A percentile compares a stretch with the other conserved stretches of the same genome.
Evolutionary conservation across 1,140 invertebrate genomes (phyloP).

Genomic region (Drosophila melanica): DNA sequence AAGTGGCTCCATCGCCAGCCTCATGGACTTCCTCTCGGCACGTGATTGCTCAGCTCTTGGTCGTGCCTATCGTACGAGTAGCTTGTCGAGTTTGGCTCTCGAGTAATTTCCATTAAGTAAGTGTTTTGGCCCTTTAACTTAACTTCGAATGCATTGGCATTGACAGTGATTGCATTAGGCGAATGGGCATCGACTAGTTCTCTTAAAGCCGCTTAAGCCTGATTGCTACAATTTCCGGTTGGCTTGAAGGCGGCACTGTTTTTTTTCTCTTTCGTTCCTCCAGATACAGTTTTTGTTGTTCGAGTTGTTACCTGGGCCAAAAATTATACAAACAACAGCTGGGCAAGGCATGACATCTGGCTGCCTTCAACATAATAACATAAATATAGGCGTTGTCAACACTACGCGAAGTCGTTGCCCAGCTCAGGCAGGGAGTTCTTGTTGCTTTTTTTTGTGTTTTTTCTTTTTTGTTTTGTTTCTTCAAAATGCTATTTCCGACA

Average conservation of each 20-base stretch:
- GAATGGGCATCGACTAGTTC: neutral
- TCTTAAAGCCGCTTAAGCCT: constrained; percentile 59
- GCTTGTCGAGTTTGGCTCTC: constrained; percentile 55
- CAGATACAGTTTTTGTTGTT: neutral
- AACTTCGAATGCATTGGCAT: constrained; percentile 63
- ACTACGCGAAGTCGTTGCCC: neutral
- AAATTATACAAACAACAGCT: constrained; percentile 68
- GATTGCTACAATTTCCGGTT: constrained; percentile 39
- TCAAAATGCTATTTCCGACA: constrained; percentile 75
- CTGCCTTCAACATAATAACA: constrained; percentile 28
- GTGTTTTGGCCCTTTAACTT: constrained; percentile 76
- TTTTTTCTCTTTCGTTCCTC: neutral
- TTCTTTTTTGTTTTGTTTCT: constrained; percentile 19
- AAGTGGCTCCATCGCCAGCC: constrained; percentile 55
- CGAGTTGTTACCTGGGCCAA: constrained; percentile 48
- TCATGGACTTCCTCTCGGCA: constrained; percentile 26
- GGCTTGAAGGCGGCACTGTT: constrained; percentile 39
- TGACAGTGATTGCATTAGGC: constrained; percentile 65
- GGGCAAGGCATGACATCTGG: constrained; percentile 13
- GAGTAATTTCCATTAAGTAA: constrained; percentile 81
- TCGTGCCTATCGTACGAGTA: constrained; percentile 48
- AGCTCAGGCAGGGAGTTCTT: constrained; percentile 29
- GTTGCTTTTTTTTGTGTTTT: constrained; percentile 18
- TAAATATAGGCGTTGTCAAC: constrained; percentile 32
- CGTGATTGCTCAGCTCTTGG: constrained; percentile 70